phyloP scores from a whole-genome alignment of 2,797 vertebrate genomes.

The Microhierax caerulescens region DNA sequence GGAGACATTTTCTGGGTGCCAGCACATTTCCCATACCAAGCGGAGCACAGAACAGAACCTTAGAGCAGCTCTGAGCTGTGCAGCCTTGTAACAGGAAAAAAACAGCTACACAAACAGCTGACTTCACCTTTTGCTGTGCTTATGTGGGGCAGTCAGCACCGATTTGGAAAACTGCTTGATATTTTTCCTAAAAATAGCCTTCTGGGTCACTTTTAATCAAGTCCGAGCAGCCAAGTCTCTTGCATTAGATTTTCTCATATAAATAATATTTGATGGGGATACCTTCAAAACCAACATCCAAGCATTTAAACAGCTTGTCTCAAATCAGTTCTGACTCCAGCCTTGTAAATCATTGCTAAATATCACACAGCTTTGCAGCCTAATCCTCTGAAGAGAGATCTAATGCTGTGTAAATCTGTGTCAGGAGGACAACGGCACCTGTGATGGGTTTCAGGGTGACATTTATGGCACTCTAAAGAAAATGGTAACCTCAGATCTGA shows the following conservation, averaged over 20 bases:
- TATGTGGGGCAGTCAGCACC: constrained; percentile 65
- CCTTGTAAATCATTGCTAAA: constrained; percentile 30
- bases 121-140: constrained; percentile 54
- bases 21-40: neutral
- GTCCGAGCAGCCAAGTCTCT: constrained; percentile 10
- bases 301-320: constrained; percentile 22
- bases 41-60: neutral
- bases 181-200: constrained; percentile 65
- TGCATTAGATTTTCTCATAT: neutral
- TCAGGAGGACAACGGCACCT: constrained; percentile 43
- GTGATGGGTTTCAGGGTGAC: constrained; percentile 30
- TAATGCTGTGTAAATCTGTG: constrained; percentile 51
- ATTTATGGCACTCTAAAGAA: neutral
- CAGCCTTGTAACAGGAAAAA: neutral
- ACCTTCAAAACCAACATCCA: constrained; percentile 52
- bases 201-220: constrained; percentile 67
- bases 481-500: neutral
- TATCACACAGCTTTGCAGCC: neutral
- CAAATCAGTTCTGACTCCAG: constrained; percentile 1
- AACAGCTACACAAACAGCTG: constrained; percentile 30
- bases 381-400: constrained; percentile 48
- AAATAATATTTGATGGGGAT: constrained; percentile 58
- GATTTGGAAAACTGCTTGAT: constrained; percentile 59
- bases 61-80: neutral
- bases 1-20: neutral